phyloP scores from a whole-genome alignment of 2,113 vertebrate genomes.

The Calyptommatus sinebrachiatus region DNA sequence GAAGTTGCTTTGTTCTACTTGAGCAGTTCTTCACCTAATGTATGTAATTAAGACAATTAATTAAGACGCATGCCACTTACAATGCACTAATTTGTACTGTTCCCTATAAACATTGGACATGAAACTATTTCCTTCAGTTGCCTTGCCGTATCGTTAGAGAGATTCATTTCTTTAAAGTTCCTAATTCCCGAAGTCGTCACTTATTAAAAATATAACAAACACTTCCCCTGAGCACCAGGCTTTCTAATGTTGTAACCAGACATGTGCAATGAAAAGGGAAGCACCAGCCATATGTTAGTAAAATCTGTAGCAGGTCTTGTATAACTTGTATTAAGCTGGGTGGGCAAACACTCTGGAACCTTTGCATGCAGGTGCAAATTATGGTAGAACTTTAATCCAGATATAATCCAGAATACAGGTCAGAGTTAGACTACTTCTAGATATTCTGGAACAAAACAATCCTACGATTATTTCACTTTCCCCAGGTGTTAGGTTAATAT shows the following conservation, averaged over 20 bases:
- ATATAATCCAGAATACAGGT: no score
- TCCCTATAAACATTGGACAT: neutral
- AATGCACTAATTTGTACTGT: conserved; percentile 8
- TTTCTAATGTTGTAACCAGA: conserved; percentile 18
- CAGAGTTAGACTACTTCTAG: no score
- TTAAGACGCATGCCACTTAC: neutral
- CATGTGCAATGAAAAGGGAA: conserved; percentile 18
- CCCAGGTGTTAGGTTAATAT: no score
- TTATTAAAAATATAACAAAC: conserved; percentile 12
- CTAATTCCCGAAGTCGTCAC: neutral
- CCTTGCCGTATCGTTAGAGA: conserved; percentile 20
- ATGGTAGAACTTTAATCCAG: no score
- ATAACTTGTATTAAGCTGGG: no score
- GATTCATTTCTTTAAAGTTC: neutral
- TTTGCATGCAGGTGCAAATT: no score
- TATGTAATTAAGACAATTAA: conserved; percentile 41
- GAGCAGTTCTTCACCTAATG: conserved; percentile 36
- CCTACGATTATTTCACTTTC: no score
- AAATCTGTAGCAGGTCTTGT: no score
- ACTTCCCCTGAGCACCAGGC: neutral
- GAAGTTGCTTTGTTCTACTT: conserved; percentile 37
- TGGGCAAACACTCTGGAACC: no score
- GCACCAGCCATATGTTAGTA: neutral
- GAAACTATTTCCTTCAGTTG: neutral
- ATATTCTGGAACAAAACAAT: no score